Base-by-base conservation (phyloP, 2,888 invertebrate species). In the Phania funesta region DNA sequence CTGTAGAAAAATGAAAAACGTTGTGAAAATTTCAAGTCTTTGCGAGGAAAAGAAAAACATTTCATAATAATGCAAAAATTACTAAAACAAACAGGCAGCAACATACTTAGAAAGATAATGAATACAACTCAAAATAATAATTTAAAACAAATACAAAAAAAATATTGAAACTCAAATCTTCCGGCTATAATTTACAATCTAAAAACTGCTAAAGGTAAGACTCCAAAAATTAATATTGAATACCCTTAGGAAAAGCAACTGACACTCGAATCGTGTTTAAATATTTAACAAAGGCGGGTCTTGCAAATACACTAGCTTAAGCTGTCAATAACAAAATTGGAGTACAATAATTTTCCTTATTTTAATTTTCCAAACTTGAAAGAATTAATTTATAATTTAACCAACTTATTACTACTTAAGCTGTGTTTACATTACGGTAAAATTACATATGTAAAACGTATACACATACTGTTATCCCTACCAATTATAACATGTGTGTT, bases 171-270 rank as follows among this genome's bases (percentile, higher is more conserved):
- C 9, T 20, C 54, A 77, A 77, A 74, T 78, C 68, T 82, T 74
- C 73, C 73, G 82, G 68, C 64, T 58, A 74, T 74, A 74, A 64
- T 64, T 78, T 74, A 65, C 46, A 71, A 73, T 44, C 35, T 29
- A 46, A 38, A 74, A 58, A 46, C n/a, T 22, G 18, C 13, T 22
- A 16, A 48, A 56, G 20, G 64, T 16, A 26, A 54, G 5, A 35
- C 60, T 35, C 54, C 0, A 48, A 67, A 26, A 26, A 13, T 9
- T 22, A 22, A 13, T 11, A 13, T 0, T 35, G 22, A 71, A 58
- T 35, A 24, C 8, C 18, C 38, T 11, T 18, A 26, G 18, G 6
- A 32, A 48, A 60, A 44, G 18, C 7, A 32, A 16, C 8, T 9
- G 1, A 56, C 11, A 71, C n/a, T 16, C 6, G 56, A 9, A n/a